A percentile compares a stretch with the other conserved stretches of the same genome.
These are phyloP conservation scores for Leguminivora glycinivorella DNA, from an alignment of 1,140 invertebrate genomes.

Conservation along the genomic window DNA sequence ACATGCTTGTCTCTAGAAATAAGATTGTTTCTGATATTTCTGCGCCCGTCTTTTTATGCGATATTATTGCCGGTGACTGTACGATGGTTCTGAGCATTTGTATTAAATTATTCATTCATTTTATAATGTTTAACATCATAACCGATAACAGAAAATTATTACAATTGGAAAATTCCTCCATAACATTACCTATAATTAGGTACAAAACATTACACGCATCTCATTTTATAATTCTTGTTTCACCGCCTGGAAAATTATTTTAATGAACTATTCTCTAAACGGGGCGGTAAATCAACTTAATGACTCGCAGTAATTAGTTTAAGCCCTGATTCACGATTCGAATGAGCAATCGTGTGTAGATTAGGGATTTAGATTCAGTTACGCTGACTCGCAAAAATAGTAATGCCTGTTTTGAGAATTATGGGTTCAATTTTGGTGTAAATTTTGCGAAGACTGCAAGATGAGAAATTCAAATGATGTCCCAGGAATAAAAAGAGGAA, in stretches of 20 bases:
- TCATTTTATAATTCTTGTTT: slow-evolving; percentile 12
- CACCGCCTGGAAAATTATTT: slow-evolving; percentile 22
- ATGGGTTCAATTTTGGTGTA: background rate
- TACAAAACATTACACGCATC: background rate
- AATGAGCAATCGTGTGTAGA: slow-evolving; percentile 18
- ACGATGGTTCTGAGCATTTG: too few relatives aligned
- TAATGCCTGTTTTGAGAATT: background rate
- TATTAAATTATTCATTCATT: too few relatives aligned
- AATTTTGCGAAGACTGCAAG: too few relatives aligned
- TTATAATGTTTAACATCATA: too few relatives aligned
- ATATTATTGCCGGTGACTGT: too few relatives aligned
- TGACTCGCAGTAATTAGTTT: slow-evolving; percentile 21
- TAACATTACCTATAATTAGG: background rate
- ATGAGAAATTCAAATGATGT: too few relatives aligned
- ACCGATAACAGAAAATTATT: too few relatives aligned
- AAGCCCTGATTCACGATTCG: slow-evolving; percentile 5
- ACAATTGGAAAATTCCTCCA: too few relatives aligned
- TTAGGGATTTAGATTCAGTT: slow-evolving; percentile 16
- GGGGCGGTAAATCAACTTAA: slow-evolving; percentile 19
- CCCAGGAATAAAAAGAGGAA: too few relatives aligned
- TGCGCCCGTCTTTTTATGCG: too few relatives aligned
- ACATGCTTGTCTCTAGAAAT: too few relatives aligned
- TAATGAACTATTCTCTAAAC: slow-evolving; percentile 26
- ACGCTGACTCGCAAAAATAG: slow-evolving; percentile 1
- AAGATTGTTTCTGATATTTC: too few relatives aligned